Evolutionary conservation across 2,113 vertebrate genomes (phyloP).

Genomic region (Ancistrus triradiatus): DNA sequence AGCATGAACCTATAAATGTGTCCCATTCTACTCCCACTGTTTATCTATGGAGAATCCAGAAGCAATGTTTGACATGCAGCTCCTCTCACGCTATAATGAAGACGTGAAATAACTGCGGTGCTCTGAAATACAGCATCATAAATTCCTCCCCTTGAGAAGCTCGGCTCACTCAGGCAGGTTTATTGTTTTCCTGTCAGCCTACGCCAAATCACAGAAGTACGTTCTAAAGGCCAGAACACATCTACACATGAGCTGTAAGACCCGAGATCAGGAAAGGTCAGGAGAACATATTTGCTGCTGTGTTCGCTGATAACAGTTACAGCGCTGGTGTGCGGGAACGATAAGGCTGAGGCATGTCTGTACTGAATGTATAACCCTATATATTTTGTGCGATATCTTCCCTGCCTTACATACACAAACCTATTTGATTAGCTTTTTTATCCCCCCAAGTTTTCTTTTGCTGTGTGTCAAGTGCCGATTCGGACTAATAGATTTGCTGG

Average conservation of each 20-base stretch:
- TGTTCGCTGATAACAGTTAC: slow-evolving; percentile 18
- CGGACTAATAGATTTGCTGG: slow-evolving; percentile 19
- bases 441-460: neutral
- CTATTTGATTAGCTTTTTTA: slow-evolving; percentile 1
- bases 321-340: neutral
- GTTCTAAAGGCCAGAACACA: too few relatives aligned
- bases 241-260: too few relatives aligned
- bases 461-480: too few relatives aligned
- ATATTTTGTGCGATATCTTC: neutral
- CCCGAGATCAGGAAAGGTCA: too few relatives aligned
- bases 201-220: too few relatives aligned
- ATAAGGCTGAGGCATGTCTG: slow-evolving; percentile 25
- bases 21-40: too few relatives aligned
- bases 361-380: neutral
- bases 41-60: too few relatives aligned
- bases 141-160: neutral
- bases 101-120: neutral
- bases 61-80: too few relatives aligned
- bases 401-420: neutral
- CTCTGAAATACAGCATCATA: slow-evolving; percentile 11
- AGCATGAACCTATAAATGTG: too few relatives aligned
- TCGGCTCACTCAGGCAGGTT: too few relatives aligned
- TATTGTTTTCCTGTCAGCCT: too few relatives aligned
- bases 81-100: slow-evolving; percentile 14
- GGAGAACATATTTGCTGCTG: neutral